Base-by-base conservation (phyloP, 2,888 invertebrate genomes). In the Beris chalybata region DNA sequence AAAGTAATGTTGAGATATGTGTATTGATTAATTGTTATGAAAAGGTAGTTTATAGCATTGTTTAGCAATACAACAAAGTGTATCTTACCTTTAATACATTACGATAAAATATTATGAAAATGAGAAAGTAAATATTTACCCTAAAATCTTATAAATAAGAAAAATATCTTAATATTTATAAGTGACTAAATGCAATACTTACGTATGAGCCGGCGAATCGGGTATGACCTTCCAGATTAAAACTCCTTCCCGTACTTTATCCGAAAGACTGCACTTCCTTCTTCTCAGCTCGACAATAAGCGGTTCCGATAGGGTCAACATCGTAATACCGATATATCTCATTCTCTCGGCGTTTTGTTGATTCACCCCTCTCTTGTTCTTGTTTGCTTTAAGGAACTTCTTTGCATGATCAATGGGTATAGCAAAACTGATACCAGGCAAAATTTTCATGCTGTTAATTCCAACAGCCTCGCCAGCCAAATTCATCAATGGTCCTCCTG, bases 391-490 rank as follows among this genome's bases (percentile, higher is more conserved):
- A 29, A 95, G 78, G 76, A 96, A 96, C 4, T 89, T 85, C 77
- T 91, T 92, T 0, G 92, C 95, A 76, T 91, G 89, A 76, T 91
- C 90, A 56, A 92, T 90, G 6, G 97, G 97, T 76, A 97, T 96
- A 0, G 97, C 96, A 80, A 97, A 97, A 0, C 95, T 95, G 70
- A 97, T 96, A 11, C 97, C 97, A 0, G 92, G 87, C 0, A 95
- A 92, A 12, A 95, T 91, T 79, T 93, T 94, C 92, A 95, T 92
- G 44, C 92, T 90, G 76, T 94, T 95, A 3, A 95, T 92, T 0
- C 97, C 97, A 72, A 97, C 94, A 0, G 91, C 96, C 79, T 96
- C 94, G 0, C 95, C 95, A 74, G 95, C 92, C 73, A 97, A 80
- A 81, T 97, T 96, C 0, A 97, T 91, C 3, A 97, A 79, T 0